Evolutionary conservation across 2,113 vertebrate genomes (phyloP).

Genomic region (Mus musculus): GRCm39 chrX:16576501-16577000

Average conservation of each 20-base stretch:
- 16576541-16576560: no score
- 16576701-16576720: background rate
- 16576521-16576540: background rate
- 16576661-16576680: background rate
- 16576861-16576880: background rate
- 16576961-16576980: constrained; percentile 29
- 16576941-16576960: background rate
- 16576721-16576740: background rate
- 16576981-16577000: background rate
- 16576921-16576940: background rate
- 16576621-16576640: background rate
- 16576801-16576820: background rate
- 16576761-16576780: background rate
- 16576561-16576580: background rate
- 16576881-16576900: background rate
- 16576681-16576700: background rate
- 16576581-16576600: background rate
- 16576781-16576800: background rate
- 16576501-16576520: constrained; percentile 4
- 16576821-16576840: background rate
- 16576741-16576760: background rate
- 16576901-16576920: background rate
- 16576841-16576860: background rate
- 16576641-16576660: background rate
- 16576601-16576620: background rate